These are phyloP conservation scores for Aphelenchoides fujianensis DNA, from an alignment of 1,140 invertebrate species.

Conservation along the genomic window DNA sequence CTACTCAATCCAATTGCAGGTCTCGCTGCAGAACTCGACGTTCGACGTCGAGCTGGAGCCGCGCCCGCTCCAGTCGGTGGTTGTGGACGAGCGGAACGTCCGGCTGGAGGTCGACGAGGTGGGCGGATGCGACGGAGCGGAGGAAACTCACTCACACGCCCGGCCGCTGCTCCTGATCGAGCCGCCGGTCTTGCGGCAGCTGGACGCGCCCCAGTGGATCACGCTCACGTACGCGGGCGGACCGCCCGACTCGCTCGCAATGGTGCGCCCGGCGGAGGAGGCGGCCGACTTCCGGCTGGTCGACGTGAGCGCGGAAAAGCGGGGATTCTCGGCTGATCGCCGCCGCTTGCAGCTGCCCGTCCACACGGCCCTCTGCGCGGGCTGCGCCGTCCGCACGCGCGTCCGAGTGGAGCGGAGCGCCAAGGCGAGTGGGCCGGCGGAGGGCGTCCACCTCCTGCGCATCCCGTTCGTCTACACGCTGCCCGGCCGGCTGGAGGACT, in stretches of 20 bases:
- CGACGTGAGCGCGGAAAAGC: no score
- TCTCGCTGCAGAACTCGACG: not conserved
- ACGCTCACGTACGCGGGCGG: constrained; percentile 1
- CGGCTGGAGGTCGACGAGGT: not conserved
- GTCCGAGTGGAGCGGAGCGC: not conserved
- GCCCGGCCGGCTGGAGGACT: constrained; percentile 5
- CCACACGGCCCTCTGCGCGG: not conserved
- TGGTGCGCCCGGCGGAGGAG: not conserved
- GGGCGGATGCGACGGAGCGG: no score
- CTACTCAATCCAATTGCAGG: not conserved
- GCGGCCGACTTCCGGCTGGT: not conserved
- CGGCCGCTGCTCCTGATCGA: not conserved
- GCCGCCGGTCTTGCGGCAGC: not conserved
- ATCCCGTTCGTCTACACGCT: constrained; percentile 13
- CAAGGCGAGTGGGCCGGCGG: not conserved
- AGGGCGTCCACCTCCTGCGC: constrained; percentile 4
- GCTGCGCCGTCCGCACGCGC: not conserved
- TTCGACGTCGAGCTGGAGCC: not conserved
- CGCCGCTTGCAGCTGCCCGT: constrained; percentile 9
- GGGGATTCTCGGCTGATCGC: not conserved
- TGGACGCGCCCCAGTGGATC: not conserved
- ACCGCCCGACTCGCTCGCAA: constrained; percentile 14
- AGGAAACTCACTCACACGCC: no score
- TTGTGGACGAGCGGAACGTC: not conserved
- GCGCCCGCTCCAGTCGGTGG: not conserved